A percentile compares a stretch with the other conserved stretches of the same genome.
Conservation (phyloP, 2,113 vertebrate species). For the Chrysochloris asiatica region DNA sequence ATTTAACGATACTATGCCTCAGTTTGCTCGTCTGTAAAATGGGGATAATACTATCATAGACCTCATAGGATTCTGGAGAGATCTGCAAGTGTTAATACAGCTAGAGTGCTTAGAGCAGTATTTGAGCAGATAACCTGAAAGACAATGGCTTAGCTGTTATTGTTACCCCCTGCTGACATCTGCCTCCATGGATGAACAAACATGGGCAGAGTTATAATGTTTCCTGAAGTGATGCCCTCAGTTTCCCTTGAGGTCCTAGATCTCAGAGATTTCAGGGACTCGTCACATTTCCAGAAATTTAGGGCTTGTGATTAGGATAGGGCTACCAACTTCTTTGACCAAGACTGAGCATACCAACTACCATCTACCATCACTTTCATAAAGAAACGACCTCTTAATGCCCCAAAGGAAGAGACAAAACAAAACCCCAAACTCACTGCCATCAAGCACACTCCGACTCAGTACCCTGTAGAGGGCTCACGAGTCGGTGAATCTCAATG, state of each 20-base stretch:
- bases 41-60: background rate
- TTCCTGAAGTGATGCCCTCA: background rate
- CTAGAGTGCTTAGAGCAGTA: fast-evolving
- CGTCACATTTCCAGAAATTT: background rate
- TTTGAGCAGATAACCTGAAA: fast-evolving
- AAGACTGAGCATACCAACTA: background rate
- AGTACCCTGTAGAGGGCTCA: no score
- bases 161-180: background rate
- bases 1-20: background rate
- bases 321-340: background rate
- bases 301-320: background rate
- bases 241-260: background rate
- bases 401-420: background rate
- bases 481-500: no score
- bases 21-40: background rate
- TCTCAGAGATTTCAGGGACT: background rate
- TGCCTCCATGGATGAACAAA: background rate
- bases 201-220: background rate
- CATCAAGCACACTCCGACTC: no score
- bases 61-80: background rate
- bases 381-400: background rate
- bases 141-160: background rate
- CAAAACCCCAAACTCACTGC: no score
- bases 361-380: background rate
- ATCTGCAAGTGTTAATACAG: background rate